A percentile compares a stretch with the other conserved stretches of the same genome.
These are phyloP conservation scores for Psilopsiagon aurifrons DNA, from an alignment of 2,113 vertebrate species.

Conservation along the genomic window DNA sequence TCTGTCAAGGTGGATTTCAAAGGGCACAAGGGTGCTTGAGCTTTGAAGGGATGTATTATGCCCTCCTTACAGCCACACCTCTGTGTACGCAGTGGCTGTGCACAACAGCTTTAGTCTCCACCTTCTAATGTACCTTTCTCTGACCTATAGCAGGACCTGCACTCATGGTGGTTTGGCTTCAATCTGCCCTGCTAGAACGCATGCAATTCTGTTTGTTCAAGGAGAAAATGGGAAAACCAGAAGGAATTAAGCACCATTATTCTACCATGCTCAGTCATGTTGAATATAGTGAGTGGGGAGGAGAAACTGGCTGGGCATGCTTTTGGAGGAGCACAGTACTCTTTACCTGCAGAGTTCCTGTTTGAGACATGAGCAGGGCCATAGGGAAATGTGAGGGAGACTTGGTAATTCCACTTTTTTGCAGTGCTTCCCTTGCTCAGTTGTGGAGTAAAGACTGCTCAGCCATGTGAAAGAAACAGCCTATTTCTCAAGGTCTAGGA, in stretches of 20 bases:
- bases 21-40: background rate
- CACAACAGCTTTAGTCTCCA: background rate
- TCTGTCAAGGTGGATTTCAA: background rate
- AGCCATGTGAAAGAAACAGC: background rate
- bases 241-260: fast-evolving
- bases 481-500: background rate
- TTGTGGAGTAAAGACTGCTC: background rate
- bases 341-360: background rate
- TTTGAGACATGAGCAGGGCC: background rate
- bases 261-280: background rate
- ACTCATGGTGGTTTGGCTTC: background rate
- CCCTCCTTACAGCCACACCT: background rate
- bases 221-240: background rate
- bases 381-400: background rate
- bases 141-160: background rate
- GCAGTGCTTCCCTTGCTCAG: background rate
- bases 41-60: background rate
- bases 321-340: background rate
- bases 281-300: background rate
- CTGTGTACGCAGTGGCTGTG: background rate
- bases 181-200: background rate
- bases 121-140: background rate
- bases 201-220: fast-evolving
- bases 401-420: background rate
- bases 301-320: background rate